Percentiles rank a stretch among this genome's conserved stretches.
Conservation (phyloP, 2,113 vertebrate genomes). For the Centropristis striata region DNA sequence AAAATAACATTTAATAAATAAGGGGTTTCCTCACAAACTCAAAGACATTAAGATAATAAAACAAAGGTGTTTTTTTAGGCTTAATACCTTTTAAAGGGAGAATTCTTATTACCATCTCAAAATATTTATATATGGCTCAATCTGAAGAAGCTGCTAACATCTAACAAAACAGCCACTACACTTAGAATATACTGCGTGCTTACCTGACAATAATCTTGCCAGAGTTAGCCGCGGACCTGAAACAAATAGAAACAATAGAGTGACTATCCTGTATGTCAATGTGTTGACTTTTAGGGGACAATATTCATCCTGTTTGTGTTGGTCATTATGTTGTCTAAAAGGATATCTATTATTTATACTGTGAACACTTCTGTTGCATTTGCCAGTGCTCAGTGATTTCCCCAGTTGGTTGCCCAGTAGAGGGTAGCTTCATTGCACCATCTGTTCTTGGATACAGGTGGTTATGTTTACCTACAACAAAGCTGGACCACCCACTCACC, state of each 20-base stretch:
- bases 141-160: neutral
- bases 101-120: neutral
- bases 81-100: neutral
- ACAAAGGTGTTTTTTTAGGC: neutral
- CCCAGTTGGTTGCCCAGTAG: neutral
- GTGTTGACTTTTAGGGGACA: constrained; percentile 5
- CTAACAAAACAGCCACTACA: constrained; percentile 29
- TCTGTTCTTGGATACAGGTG: constrained; percentile 52
- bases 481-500: constrained; percentile 37
- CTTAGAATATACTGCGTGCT: constrained; percentile 75
- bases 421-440: constrained; percentile 15
- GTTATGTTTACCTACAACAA: constrained; percentile 10
- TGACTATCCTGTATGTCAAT: constrained; percentile 52
- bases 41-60: neutral
- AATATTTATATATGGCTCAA: neutral
- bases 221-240: constrained; percentile 84
- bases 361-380: neutral
- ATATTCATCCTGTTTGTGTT: constrained; percentile 9
- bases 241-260: constrained; percentile 78
- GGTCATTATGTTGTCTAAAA: neutral
- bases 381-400: constrained; percentile 1
- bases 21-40: neutral
- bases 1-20: neutral
- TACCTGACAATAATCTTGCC: constrained; percentile 89
- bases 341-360: neutral